Evolutionary conservation across 2,888 invertebrate genomes (phyloP).

Genomic region (Myopa testacea): DNA sequence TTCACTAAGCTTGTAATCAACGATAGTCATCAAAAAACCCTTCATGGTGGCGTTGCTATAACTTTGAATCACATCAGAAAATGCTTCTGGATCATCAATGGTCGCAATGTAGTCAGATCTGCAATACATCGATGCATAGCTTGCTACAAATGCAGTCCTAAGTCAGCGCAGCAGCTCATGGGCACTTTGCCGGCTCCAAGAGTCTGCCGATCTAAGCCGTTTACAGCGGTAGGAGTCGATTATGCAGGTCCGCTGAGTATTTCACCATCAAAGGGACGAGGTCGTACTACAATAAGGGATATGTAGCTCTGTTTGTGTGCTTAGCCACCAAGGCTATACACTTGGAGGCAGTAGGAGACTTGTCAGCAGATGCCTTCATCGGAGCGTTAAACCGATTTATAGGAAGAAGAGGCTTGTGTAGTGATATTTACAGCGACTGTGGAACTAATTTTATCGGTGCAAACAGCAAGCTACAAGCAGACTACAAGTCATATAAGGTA

Average conservation of each 20-base stretch:
- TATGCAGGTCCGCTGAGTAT: conserved; percentile 42
- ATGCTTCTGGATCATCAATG: conserved; percentile 23
- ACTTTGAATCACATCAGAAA: conserved; percentile 17
- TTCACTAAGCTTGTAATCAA: conserved; percentile 5
- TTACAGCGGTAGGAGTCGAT: conserved; percentile 39
- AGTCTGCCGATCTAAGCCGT: conserved; percentile 11
- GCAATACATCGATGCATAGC: conserved; percentile 18
- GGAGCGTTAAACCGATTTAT: conserved; percentile 18
- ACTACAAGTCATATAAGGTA: background rate
- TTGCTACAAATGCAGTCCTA: conserved; percentile 29
- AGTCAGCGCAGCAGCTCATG: conserved; percentile 10
- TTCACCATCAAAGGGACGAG: conserved; percentile 40
- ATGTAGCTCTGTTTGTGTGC: background rate
- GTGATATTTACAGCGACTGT: conserved; percentile 12
- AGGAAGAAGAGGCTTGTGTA: conserved; percentile 6
- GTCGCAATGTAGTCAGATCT: conserved; percentile 10
- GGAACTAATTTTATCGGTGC: conserved; percentile 25
- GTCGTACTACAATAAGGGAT: background rate
- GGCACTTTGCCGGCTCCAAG: too few relatives aligned
- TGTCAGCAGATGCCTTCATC: conserved; percentile 43
- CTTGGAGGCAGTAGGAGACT: conserved; percentile 34
- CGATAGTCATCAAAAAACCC: conserved; percentile 7
- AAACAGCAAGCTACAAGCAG: background rate
- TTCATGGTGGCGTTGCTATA: conserved; percentile 17
- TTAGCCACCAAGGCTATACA: conserved; percentile 12